These are phyloP conservation scores for Cheilosia soror DNA, from an alignment of 2,888 invertebrate species.

Conservation along the genomic window DNA sequence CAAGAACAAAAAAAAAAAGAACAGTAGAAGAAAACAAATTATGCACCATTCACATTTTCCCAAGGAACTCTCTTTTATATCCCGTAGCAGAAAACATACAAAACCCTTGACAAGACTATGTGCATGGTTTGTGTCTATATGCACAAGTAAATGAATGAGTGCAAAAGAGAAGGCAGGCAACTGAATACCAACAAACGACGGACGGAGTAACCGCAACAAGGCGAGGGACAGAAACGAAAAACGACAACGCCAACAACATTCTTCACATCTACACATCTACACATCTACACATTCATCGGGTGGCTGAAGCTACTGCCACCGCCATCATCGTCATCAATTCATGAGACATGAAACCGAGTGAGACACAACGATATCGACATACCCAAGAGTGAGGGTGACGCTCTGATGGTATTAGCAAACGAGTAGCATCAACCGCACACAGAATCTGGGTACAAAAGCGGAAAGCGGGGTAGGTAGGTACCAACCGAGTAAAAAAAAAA, in stretches of 20 bases:
- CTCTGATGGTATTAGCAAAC: conserved; percentile 50
- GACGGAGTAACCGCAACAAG: conserved; percentile 63
- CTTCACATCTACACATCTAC: conserved; percentile 47
- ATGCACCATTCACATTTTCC: conserved; percentile 75
- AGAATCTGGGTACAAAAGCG: neutral
- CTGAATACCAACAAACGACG: conserved; percentile 34
- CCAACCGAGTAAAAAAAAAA: conserved; percentile 33
- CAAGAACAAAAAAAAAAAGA: conserved; percentile 31
- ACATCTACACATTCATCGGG: conserved; percentile 46
- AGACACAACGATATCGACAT: conserved; percentile 44
- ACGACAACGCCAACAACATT: conserved; percentile 56
- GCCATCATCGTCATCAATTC: conserved; percentile 65
- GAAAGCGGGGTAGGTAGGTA: conserved; percentile 4
- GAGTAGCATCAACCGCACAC: conserved; percentile 44
- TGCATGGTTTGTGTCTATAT: conserved; percentile 46
- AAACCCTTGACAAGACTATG: conserved; percentile 74
- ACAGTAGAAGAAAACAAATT: conserved; percentile 60
- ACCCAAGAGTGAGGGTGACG: conserved; percentile 46
- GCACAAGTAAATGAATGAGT: conserved; percentile 42
- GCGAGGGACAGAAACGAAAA: conserved; percentile 40
- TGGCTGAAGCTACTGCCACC: conserved; percentile 54
- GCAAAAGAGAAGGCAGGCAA: conserved; percentile 36
- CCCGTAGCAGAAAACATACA: conserved; percentile 67
- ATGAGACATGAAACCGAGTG: conserved; percentile 71
- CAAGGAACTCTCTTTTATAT: conserved; percentile 73